Percentiles rank a stretch among this genome's conserved stretches.
Conservation (phyloP, 2,888 invertebrate genomes). For the Pseudococcus jackbeardsleyi region DNA sequence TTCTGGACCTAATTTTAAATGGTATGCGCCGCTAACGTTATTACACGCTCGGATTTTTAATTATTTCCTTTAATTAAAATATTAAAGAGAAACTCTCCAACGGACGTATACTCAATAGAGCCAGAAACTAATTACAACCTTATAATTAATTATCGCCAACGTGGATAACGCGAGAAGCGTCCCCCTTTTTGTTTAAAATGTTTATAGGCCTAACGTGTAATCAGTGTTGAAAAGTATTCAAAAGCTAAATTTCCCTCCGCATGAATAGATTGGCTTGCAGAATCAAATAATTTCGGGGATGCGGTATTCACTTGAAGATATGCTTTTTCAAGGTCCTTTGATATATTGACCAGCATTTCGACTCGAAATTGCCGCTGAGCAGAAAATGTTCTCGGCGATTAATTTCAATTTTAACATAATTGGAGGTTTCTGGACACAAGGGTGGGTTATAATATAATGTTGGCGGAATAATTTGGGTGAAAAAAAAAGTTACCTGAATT, state of each 20-base stretch:
- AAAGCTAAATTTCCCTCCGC: conserved; percentile 23
- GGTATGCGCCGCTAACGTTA: conserved; percentile 63
- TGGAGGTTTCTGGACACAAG: no score
- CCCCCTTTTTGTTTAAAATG: conserved; percentile 54
- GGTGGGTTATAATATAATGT: no score
- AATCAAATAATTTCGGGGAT: conserved; percentile 3
- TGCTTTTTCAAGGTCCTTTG: neutral
- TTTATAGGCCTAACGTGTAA: conserved; percentile 52
- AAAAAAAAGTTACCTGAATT: no score
- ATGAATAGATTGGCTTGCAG: neutral
- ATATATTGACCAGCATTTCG: no score
- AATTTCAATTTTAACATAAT: neutral
- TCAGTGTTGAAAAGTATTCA: conserved; percentile 48
- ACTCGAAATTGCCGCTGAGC: no score
- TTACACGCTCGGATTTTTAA: conserved; percentile 64
- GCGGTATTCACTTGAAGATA: neutral
- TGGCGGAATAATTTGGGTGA: no score
- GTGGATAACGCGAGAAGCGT: conserved; percentile 62
- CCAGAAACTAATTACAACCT: conserved; percentile 63
- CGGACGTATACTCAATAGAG: conserved; percentile 62
- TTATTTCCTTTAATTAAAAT: conserved; percentile 64
- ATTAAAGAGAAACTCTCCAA: conserved; percentile 64
- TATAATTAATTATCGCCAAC: conserved; percentile 63
- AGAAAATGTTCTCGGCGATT: neutral
- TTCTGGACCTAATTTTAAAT: conserved; percentile 62